Percentiles rank a stretch among this genome's conserved stretches.
phyloP scores from a whole-genome alignment of 2,888 invertebrate genomes.

The Leptinotarsa rubiginosa region DNA sequence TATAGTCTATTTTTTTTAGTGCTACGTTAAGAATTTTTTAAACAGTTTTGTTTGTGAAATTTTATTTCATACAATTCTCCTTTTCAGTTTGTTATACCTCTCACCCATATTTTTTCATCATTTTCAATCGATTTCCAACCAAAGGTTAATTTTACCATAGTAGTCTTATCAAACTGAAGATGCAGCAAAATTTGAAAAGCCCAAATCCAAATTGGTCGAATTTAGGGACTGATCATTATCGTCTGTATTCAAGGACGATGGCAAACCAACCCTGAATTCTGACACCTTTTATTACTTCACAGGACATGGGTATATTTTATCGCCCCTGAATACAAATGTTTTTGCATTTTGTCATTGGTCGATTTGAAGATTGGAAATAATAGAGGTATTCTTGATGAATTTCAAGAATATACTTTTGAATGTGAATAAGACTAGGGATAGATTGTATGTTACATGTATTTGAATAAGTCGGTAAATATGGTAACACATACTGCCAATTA shows the following conservation, averaged over 20 bases:
- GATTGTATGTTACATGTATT: conserved; percentile 60
- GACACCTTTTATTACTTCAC: conserved; percentile 30
- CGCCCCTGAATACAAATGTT: conserved; percentile 14
- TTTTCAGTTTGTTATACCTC: conserved; percentile 46
- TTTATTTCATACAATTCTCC: conserved; percentile 50
- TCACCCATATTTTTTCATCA: conserved; percentile 29
- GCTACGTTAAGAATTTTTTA: conserved; percentile 55
- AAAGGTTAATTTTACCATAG: conserved; percentile 47
- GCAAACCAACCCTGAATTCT: conserved; percentile 24
- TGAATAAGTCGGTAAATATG: conserved; percentile 56
- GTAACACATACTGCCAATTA: conserved; percentile 65
- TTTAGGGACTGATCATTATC: conserved; percentile 31
- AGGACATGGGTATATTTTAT: not conserved
- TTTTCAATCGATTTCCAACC: conserved; percentile 44
- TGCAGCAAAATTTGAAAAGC: conserved; percentile 33
- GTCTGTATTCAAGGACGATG: conserved; percentile 31
- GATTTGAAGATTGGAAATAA: conserved; percentile 46
- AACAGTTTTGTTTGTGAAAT: conserved; percentile 58
- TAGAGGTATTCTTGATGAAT: conserved; percentile 45
- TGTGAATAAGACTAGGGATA: conserved; percentile 61
- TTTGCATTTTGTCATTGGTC: conserved; percentile 36
- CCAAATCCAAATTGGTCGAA: not conserved
- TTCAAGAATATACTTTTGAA: conserved; percentile 56
- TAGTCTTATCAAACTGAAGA: conserved; percentile 40
- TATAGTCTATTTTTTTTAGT: conserved; percentile 58